These are phyloP conservation scores for Cremastobaeus sp. DNA, from an alignment of 2,888 invertebrate species.

Conservation along the genomic window DNA sequence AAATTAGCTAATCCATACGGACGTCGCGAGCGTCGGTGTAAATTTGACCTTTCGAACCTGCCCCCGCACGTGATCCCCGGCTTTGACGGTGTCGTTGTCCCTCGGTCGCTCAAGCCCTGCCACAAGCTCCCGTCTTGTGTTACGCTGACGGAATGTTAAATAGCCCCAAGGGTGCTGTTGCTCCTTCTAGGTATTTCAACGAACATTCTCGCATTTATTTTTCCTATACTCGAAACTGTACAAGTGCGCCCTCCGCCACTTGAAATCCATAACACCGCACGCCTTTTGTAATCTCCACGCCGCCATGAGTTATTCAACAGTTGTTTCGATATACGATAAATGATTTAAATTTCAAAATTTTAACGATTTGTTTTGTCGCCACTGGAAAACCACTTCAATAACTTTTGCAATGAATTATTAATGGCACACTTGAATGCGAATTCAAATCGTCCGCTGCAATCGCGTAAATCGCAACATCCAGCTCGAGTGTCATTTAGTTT, in stretches of 20 bases:
- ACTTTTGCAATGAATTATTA: too few species aligned
- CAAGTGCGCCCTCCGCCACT: slow-evolving; percentile 24
- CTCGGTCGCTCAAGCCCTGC: slow-evolving; percentile 37
- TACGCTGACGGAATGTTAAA: slow-evolving; percentile 55
- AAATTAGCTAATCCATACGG: slow-evolving; percentile 36
- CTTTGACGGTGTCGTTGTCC: slow-evolving; percentile 30
- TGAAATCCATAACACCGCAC: slow-evolving; percentile 34
- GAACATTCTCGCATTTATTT: slow-evolving; percentile 47
- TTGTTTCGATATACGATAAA: slow-evolving; percentile 10
- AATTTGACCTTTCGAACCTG: slow-evolving; percentile 40
- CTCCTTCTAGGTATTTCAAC: slow-evolving; percentile 39
- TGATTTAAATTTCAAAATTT: too few species aligned
- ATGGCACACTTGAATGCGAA: too few species aligned
- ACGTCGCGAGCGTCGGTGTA: slow-evolving; percentile 16
- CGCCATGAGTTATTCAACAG: slow-evolving; percentile 28
- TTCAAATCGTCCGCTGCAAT: slow-evolving; percentile 4
- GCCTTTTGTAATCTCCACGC: slow-evolving; percentile 36
- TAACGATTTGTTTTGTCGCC: too few species aligned
- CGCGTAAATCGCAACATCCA: slow-evolving; percentile 17
- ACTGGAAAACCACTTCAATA: too few species aligned
- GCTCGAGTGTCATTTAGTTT: too few species aligned
- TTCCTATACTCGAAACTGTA: slow-evolving; percentile 53
- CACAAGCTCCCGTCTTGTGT: slow-evolving; percentile 47
- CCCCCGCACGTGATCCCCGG: slow-evolving; percentile 22
- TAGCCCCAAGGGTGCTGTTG: slow-evolving; percentile 51